phyloP scores from a whole-genome alignment of 2,113 vertebrate species.

The Monarcha castaneiventris region DNA sequence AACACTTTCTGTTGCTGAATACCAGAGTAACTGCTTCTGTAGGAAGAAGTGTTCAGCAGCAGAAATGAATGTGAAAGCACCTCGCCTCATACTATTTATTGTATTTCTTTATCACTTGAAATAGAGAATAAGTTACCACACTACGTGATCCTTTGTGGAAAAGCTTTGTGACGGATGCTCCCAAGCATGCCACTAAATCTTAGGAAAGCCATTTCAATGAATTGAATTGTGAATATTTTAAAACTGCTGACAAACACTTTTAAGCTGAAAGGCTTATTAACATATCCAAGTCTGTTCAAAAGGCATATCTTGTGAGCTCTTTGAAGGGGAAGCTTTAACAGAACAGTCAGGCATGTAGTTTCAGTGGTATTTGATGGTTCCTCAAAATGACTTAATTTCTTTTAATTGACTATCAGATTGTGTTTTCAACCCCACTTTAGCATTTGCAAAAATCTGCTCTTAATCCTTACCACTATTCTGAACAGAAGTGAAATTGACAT shows the following conservation, averaged over 20 bases:
- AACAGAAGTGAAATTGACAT: slow-evolving; percentile 22
- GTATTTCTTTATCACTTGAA: slow-evolving; percentile 11
- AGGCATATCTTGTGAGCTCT: slow-evolving; percentile 20
- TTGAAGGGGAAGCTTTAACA: slow-evolving; percentile 27
- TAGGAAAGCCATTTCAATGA: slow-evolving; percentile 35
- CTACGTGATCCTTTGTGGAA: not conserved
- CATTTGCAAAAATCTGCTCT: slow-evolving; percentile 9
- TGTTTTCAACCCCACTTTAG: not conserved
- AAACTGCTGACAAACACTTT: slow-evolving; percentile 64
- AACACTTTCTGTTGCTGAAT: not conserved
- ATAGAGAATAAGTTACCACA: not conserved
- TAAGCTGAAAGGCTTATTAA: slow-evolving; percentile 35
- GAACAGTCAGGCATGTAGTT: not conserved
- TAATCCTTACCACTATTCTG: slow-evolving; percentile 42
- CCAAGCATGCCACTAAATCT: not conserved
- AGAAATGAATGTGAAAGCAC: not conserved
- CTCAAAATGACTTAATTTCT: slow-evolving; percentile 41
- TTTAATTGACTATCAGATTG: slow-evolving; percentile 44
- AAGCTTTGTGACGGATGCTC: slow-evolving; percentile 32
- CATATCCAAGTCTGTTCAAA: slow-evolving; percentile 43
- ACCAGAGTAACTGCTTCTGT: not conserved
- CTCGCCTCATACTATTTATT: not conserved
- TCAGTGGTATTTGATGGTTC: not conserved
- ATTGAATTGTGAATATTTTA: slow-evolving; percentile 39
- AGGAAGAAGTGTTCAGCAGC: not conserved